Conservation (phyloP, 2,888 invertebrate genomes). For the Pammene aurita region DNA sequence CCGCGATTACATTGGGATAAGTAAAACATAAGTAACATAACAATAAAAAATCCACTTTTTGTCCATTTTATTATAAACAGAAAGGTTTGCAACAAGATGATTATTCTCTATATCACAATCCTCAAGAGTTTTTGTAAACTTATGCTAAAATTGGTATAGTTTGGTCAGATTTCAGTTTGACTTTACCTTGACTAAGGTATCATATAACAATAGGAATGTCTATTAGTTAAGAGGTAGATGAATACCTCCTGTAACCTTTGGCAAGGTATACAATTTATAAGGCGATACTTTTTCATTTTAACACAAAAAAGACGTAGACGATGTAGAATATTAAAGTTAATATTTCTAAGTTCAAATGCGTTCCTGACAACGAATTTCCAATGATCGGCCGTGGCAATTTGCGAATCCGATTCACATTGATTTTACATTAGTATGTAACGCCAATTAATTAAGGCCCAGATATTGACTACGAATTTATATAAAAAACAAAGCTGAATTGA, state of each 20-base stretch:
- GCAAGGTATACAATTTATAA: too few species aligned
- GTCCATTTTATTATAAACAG: constrained; percentile 42
- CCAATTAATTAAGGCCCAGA: neutral
- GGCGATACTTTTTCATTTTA: too few species aligned
- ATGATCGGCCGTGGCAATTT: neutral
- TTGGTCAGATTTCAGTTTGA: constrained; percentile 37
- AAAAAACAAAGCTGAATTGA: too few species aligned
- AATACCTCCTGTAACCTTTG: too few species aligned
- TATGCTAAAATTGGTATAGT: constrained; percentile 46
- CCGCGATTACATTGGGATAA: too few species aligned
- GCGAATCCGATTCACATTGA: neutral
- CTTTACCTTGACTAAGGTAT: constrained; percentile 7
- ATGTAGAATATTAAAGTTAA: too few species aligned
- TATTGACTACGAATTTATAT: neutral
- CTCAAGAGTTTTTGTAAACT: constrained; percentile 56
- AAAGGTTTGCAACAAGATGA: constrained; percentile 60
- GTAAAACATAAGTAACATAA: too few species aligned
- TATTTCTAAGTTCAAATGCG: too few species aligned
- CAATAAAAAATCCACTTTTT: constrained; percentile 19
- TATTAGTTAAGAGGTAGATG: too few species aligned
- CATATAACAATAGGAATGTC: too few species aligned
- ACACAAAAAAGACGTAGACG: too few species aligned
- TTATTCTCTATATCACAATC: constrained; percentile 76
- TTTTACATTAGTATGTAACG: neutral
- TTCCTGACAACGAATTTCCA: too few species aligned